Evolutionary conservation across 2,888 invertebrate genomes (phyloP).

Genomic region (Drosophila tanythrix): DNA sequence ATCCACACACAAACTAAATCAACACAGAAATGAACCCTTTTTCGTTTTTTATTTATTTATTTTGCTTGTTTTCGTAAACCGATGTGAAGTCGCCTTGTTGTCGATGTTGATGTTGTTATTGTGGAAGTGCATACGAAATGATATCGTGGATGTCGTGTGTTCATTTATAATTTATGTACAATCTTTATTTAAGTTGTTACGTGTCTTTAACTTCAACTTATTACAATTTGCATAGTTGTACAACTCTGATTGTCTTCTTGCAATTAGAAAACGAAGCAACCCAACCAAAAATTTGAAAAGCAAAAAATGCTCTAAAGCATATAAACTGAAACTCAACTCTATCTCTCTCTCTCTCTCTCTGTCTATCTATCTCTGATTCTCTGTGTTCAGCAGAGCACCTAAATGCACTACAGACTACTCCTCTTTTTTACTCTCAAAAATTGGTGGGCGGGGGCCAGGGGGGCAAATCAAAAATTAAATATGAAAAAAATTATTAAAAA

Average conservation of each 20-base stretch:
- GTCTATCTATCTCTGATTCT: constrained; percentile 43
- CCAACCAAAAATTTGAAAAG: constrained; percentile 32
- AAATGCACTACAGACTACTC: constrained; percentile 37
- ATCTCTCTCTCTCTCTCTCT: background rate
- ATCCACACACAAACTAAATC: constrained; percentile 15
- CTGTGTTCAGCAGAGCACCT: constrained; percentile 75
- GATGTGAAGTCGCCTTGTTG: constrained; percentile 35
- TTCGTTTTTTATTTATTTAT: constrained; percentile 1
- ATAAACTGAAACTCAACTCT: constrained; percentile 55
- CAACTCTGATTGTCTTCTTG: constrained; percentile 72
- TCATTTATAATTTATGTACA: constrained; percentile 39
- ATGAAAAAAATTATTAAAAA: constrained; percentile 10
- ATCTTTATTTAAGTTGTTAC: constrained; percentile 36
- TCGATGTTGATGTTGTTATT: constrained; percentile 18
- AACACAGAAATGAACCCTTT: constrained; percentile 28
- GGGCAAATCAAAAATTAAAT: constrained; percentile 41
- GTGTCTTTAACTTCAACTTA: constrained; percentile 74
- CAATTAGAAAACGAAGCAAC: constrained; percentile 60
- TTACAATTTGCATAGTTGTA: constrained; percentile 82
- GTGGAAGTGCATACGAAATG: constrained; percentile 68
- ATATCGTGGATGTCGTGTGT: constrained; percentile 50
- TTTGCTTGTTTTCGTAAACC: constrained; percentile 11
- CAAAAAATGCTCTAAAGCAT: constrained; percentile 45
- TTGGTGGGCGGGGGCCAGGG: constrained; percentile 66
- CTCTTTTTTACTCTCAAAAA: constrained; percentile 29